Conservation (phyloP, 2,888 invertebrate species). For the Venusia cambrica region DNA sequence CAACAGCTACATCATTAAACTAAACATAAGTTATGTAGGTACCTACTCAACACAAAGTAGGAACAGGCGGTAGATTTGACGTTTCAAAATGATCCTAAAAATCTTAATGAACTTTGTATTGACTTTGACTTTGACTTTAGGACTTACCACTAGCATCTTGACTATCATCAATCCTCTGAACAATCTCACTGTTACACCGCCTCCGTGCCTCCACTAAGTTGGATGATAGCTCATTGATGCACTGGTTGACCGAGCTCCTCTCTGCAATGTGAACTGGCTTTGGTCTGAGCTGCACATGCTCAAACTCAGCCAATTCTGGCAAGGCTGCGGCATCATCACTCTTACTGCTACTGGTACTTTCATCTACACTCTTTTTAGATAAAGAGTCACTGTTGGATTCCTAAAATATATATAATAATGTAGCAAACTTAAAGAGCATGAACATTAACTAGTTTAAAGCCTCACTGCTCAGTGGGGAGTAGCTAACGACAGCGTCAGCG, state of each 20-base stretch:
- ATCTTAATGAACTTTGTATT: too few relatives aligned
- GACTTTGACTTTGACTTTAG: too few relatives aligned
- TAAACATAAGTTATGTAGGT: too few relatives aligned
- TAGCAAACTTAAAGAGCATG: too few relatives aligned
- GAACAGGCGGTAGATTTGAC: too few relatives aligned
- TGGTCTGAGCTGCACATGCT: constrained; percentile 65
- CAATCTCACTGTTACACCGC: constrained; percentile 76
- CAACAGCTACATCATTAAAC: too few relatives aligned
- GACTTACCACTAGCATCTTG: constrained; percentile 59
- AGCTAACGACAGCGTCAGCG: too few relatives aligned
- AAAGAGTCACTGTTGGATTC: constrained; percentile 62
- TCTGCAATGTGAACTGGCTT: constrained; percentile 62
- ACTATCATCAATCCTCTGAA: constrained; percentile 64
- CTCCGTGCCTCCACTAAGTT: constrained; percentile 69
- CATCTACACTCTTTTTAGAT: constrained; percentile 61
- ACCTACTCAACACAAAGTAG: too few relatives aligned
- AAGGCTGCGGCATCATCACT: constrained; percentile 55
- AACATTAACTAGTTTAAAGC: too few relatives aligned
- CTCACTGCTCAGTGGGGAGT: too few relatives aligned
- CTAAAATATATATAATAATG: constrained; percentile 39
- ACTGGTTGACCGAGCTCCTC: constrained; percentile 82
- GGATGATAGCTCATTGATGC: constrained; percentile 86
- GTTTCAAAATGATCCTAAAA: too few relatives aligned
- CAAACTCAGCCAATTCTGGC: constrained; percentile 52
- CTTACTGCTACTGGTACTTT: constrained; percentile 52